Base-by-base conservation (phyloP, 2,888 invertebrate genomes). In the Chrysolina oricalcia region DNA sequence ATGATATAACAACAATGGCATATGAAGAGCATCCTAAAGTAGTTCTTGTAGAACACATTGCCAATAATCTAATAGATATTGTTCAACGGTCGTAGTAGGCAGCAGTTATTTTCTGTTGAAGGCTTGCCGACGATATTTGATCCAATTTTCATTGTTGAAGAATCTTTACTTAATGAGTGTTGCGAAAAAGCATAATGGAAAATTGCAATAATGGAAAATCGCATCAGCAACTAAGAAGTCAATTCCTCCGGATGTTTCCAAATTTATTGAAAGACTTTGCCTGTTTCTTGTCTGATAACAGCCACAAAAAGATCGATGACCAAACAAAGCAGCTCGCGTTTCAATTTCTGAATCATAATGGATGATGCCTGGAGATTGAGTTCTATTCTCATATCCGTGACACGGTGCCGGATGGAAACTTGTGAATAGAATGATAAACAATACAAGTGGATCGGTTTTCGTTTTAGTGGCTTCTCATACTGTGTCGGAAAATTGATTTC, bases 361-460 rank as follows among this genome's bases (percentile, higher is more conserved):
- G 53, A 53, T 53, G 53, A 53, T 21, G 53, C 23, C 53, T 53
- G 53, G 53, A 53, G 21, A 53, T 53, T 53, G 53, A 21, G 21
- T 53, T 23, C 53, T 19, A 53, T 23, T 53, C 53, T 53, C 19
- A 53, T 53, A 53, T 53, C 53, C 19, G 15, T 21, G 53, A 11
- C 53, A 53, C 53, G 21, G 4, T 13, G 0, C 21, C 6, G 10
- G 13, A 11, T 53, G 23, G 53, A 53, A 53, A 53, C 53, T 23
- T 53, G 13, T 53, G 53, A 53, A 53, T 53, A 21, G 53, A 53
- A 53, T 53, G 53, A 53, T 53, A 13, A 21, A 53, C 53, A 53
- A 53, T 53, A 53, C 21, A 21, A 53, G 53, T 53, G 19, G 53
- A 53, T 11, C 17, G 19, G 53, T 19, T 19, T 53, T 53, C 53